phyloP scores from a whole-genome alignment of 2,797 vertebrate genomes.

The Hozukius guyotensis region DNA sequence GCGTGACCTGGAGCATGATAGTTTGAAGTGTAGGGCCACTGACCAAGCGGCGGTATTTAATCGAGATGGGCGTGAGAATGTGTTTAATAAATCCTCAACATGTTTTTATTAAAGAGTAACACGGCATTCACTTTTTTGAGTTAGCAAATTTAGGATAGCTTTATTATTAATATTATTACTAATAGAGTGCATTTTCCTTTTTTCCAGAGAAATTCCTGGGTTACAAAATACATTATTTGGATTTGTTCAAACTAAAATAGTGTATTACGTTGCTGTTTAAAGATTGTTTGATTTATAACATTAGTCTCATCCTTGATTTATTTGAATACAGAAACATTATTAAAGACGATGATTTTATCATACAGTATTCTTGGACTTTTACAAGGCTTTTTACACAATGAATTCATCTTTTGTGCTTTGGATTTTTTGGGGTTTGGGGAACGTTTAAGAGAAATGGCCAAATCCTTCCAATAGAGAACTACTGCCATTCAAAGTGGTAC shows the following conservation, averaged over 20 bases:
- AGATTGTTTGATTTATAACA: neutral
- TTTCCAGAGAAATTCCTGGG: neutral
- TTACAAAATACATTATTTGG: neutral
- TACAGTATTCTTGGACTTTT: neutral
- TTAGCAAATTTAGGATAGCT: neutral
- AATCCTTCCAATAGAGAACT: neutral
- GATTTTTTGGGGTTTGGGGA: neutral
- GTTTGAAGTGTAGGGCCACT: neutral
- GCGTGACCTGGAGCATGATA: neutral
- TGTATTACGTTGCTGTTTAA: neutral
- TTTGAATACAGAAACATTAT: neutral
- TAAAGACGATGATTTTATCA: neutral
- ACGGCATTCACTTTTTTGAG: neutral
- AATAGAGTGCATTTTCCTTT: neutral
- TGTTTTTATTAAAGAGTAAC: neutral
- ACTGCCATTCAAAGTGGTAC: neutral
- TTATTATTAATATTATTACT: neutral
- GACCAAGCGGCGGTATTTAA: neutral
- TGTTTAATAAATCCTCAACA: neutral
- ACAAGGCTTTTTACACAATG: neutral
- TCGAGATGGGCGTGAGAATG: neutral
- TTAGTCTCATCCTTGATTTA: neutral
- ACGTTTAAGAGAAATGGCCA: neutral
- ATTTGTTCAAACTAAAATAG: neutral
- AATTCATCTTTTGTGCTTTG: neutral